Evolutionary conservation across 2,888 invertebrate genomes (phyloP), one percentile per base, ranked within the genome.

Genomic region (Dolomedes plantarius): DNA sequence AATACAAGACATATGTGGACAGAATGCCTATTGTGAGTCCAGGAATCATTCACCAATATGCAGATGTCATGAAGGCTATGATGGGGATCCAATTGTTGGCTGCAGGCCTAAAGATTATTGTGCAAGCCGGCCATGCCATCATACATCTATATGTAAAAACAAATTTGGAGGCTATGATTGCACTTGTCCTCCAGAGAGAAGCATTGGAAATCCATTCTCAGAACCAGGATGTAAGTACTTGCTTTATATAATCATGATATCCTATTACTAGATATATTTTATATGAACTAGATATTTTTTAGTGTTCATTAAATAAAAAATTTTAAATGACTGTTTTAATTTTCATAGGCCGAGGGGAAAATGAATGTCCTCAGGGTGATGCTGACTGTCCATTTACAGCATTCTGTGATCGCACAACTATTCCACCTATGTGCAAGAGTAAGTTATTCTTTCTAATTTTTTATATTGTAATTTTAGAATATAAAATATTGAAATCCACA

Each of bases 51-150:
- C 79, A 16, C 86, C 89, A 2, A 83, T 85, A 11, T 89, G 89
- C 90, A 93, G 93, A 62, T 97, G 97, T 90, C 95, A 95, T 56
- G 93, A 94, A 85, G 96, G 96, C 23, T 95, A 94, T 90, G 92
- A 97, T 39, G 97, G 97, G 7, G 96, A 97, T 91, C 95, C 97
- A 0, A 78, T 87, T 27, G 95, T 96, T 90, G 93, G 93, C 73
- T 93, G 96, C 75, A 97, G 97, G 11, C 71, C 85, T 13, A 92
- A 96, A 69, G 94, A 97, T 90, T 97, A 97, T 92, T 97, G 97
- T 90, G 89, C 92, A 28, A 89, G 88, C 36, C 94, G 94, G 89
- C 96, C 97, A 62, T 97, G 97, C 90, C 96, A 96, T 89, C 90
- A 93, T 32, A 94, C 95, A 87, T 95, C 97, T 16, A 92, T 93